A percentile compares a stretch with the other conserved stretches of the same genome.
phyloP scores from a whole-genome alignment of 2,113 vertebrate genomes.

The Laticauda laticaudata region DNA sequence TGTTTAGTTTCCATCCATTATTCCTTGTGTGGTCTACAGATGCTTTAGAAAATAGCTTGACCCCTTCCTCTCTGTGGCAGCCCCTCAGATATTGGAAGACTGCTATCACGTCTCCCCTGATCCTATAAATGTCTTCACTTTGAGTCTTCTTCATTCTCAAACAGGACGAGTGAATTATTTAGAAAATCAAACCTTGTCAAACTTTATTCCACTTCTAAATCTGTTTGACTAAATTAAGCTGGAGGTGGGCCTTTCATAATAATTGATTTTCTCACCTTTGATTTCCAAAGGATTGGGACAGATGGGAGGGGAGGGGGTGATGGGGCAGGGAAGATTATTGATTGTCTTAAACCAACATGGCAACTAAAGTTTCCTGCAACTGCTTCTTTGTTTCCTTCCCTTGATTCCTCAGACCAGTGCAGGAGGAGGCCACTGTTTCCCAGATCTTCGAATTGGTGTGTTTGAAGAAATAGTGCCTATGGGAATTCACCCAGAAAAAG shows the following conservation, averaged over 20 bases:
- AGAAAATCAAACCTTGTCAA: background rate
- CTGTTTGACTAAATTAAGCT: background rate
- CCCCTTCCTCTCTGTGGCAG: too few species aligned
- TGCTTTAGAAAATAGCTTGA: too few species aligned
- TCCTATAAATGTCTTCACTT: background rate
- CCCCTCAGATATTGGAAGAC: too few species aligned
- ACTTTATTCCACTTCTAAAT: background rate
- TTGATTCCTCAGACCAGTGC: constrained; percentile 79
- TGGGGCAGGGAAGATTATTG: background rate
- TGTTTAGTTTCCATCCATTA: too few species aligned
- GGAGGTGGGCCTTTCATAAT: too few species aligned
- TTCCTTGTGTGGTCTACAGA: too few species aligned
- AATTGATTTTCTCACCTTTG: background rate
- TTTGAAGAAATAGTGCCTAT: constrained; percentile 94
- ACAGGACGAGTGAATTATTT: background rate
- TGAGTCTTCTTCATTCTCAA: background rate
- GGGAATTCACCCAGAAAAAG: constrained; percentile 83
- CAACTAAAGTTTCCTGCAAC: background rate
- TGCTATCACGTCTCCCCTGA: too few species aligned
- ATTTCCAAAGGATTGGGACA: background rate
- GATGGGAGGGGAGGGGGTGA: background rate
- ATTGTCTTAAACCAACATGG: background rate
- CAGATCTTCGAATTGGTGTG: constrained; percentile 85
- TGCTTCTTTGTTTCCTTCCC: constrained; percentile 39
- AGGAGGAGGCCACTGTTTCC: constrained; percentile 88